Conservation (phyloP, 2,113 vertebrate genomes). For the zebrafish (Danio rerio) region GRCz12tu NC_133200.1:36141501-36142000, state of each 20-base stretch:
- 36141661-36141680: not conserved
- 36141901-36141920: slow-evolving; percentile 33
- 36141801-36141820: too few species aligned
- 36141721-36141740: too few species aligned
- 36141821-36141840: too few species aligned
- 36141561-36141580: slow-evolving; percentile 74
- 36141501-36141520: slow-evolving; percentile 72
- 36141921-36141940: not conserved
- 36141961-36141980: too few species aligned
- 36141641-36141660: slow-evolving; percentile 46
- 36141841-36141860: too few species aligned
- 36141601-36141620: slow-evolving; percentile 72
- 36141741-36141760: too few species aligned
- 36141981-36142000: too few species aligned
- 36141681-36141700: slow-evolving; percentile 6
- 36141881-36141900: slow-evolving; percentile 62
- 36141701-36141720: not conserved
- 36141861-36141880: slow-evolving; percentile 3
- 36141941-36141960: not conserved
- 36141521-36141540: slow-evolving; percentile 67
- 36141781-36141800: too few species aligned
- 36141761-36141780: too few species aligned
- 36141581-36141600: slow-evolving; percentile 72
- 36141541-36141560: slow-evolving; percentile 72
- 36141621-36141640: slow-evolving; percentile 64